Evolutionary conservation across 2,113 vertebrate genomes (phyloP), one percentile per base, ranked within the genome.

Genomic region (Eulacestoma nigropectus): DNA sequence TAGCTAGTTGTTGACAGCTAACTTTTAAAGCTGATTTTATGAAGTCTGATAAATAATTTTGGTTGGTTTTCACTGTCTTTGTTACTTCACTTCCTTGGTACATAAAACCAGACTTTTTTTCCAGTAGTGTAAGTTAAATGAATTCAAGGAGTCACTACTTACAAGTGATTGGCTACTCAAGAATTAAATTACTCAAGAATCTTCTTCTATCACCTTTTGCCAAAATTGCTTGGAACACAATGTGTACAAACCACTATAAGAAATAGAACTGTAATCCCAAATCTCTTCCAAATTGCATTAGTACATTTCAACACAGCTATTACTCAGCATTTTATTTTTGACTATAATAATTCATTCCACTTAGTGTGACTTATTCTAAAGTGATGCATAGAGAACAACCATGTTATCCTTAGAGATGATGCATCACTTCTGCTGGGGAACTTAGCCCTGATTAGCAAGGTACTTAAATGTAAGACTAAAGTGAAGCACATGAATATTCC

Each of bases 241-340:
- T 11, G 27, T 21, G 37, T 88, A 37, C 30, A 92, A 93, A 84
- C 41, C 65, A 79, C 84, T 74, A 84, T 44, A 84, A 90, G 64
- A 90, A 90, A 75, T 80, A 96, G 84, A 96, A 83, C 46, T 72
- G 62, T 30, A 84, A 84, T 72, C 83, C 80, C 69, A 87, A 82
- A 60, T 91, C 83, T 93, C 80, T 96, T 95, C 86, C 92, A 93
- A 93, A 96, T 39, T 75, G 53, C 80, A 82, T 96, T 88, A 90
- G 90, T 86, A 93, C 87, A 86, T 84, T 94, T 96, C 88, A 92
- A 78, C 57, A 89, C 6, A 94, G 76, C 83, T 75, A 95, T 95
- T 88, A 93, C 77, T 94, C 83, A 92, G 78, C 84, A 72, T 89
- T 95, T 93, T 87, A 85, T 93, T 94, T 86, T 92, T 81, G 11